Percentiles rank a stretch among this genome's conserved stretches.
phyloP scores from a whole-genome alignment of 2,888 invertebrate genomes.

The Brachypterus glaber region DNA sequence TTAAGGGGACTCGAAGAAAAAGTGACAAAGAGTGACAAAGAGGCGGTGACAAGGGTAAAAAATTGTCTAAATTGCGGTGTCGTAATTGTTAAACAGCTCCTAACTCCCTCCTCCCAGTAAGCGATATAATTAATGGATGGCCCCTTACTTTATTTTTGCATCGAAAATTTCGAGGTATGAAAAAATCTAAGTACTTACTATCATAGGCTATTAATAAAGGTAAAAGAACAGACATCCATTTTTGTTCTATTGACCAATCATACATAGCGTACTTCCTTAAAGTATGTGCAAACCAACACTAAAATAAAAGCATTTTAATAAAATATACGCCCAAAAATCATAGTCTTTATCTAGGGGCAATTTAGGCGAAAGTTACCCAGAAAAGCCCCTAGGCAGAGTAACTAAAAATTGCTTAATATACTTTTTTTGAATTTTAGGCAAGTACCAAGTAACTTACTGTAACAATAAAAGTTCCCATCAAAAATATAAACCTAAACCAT shows the following conservation, averaged over 20 bases:
- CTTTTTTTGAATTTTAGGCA: no score
- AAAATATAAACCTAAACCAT: conserved; percentile 92
- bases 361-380: neutral
- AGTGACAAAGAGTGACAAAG: no score
- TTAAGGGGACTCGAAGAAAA: no score
- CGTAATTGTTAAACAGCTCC: no score
- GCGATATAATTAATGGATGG: no score
- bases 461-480: conserved; percentile 74
- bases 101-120: no score
- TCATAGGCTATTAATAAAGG: conserved; percentile 84
- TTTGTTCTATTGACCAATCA: conserved; percentile 97
- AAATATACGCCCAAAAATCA: neutral
- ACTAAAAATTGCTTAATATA: neutral
- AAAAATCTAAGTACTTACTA: conserved; percentile 52
- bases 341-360: neutral
- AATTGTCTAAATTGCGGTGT: no score
- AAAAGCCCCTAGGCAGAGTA: neutral
- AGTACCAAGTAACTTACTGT: conserved; percentile 82
- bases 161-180: no score
- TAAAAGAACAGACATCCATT: conserved; percentile 84
- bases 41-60: no score
- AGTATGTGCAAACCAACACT: conserved; percentile 92
- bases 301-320: conserved; percentile 15
- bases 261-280: conserved; percentile 76
- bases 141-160: no score